Percentiles rank a stretch among this genome's conserved stretches.
Conservation (phyloP, 2,888 invertebrate species). For the Ophioninae sp. region DNA sequence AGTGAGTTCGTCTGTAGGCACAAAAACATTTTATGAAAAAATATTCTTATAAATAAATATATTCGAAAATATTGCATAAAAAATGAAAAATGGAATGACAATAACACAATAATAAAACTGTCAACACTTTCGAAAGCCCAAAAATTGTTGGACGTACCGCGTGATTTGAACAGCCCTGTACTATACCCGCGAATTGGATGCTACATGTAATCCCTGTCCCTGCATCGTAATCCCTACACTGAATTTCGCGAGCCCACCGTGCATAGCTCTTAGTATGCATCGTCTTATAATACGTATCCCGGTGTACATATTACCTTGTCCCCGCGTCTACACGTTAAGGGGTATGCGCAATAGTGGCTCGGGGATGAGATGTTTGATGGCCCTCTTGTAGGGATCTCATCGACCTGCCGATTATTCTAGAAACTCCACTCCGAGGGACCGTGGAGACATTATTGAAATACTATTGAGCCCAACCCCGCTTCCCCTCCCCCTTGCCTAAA, state of each 20-base stretch:
- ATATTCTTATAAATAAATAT: too few species aligned
- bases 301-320: neutral
- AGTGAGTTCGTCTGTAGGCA: too few species aligned
- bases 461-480: slow-evolving; percentile 19
- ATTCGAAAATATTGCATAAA: too few species aligned
- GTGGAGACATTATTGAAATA: slow-evolving; percentile 43
- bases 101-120: neutral
- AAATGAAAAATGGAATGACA: too few species aligned
- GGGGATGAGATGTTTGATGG: slow-evolving; percentile 52
- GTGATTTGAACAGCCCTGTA: slow-evolving; percentile 13
- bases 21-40: too few species aligned
- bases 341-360: neutral
- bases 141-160: neutral
- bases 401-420: slow-evolving; percentile 54
- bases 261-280: slow-evolving; percentile 28
- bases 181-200: slow-evolving; percentile 1
- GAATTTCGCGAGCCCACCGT: slow-evolving; percentile 33
- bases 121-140: neutral
- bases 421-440: slow-evolving; percentile 29
- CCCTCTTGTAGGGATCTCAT: slow-evolving; percentile 38
- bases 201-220: slow-evolving; percentile 16
- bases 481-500: neutral
- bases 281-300: slow-evolving; percentile 20
- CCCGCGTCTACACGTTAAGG: neutral
- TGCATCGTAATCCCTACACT: slow-evolving; percentile 42